Percentiles rank a stretch among this genome's conserved stretches.
phyloP scores from a whole-genome alignment of 2,888 invertebrate genomes.

The Candidula unifasciata region DNA sequence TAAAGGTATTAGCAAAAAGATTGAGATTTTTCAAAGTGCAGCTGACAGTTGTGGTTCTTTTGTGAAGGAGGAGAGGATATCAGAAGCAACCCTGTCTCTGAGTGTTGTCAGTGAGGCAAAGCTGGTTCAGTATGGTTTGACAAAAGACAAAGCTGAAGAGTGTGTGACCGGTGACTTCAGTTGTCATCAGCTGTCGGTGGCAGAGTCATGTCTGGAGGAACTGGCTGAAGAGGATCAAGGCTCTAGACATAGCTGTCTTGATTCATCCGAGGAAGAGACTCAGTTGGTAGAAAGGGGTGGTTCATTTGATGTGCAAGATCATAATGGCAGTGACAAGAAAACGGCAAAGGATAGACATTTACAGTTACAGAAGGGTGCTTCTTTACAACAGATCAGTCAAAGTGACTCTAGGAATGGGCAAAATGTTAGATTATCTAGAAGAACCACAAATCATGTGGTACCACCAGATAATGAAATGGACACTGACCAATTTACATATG shows the following conservation, averaged over 20 bases:
- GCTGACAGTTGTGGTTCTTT: neutral
- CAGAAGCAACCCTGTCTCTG: too few relatives aligned
- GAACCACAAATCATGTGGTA: too few relatives aligned
- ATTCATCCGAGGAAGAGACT: neutral
- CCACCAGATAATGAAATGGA: too few relatives aligned
- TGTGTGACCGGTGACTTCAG: neutral
- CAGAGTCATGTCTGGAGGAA: neutral
- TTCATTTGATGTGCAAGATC: neutral
- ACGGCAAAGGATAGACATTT: neutral
- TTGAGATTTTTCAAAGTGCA: neutral
- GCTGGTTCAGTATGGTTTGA: neutral
- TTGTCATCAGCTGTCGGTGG: neutral
- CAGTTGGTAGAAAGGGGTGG: slow-evolving; percentile 14
- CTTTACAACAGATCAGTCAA: neutral
- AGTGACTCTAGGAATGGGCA: neutral
- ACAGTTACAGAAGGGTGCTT: neutral
- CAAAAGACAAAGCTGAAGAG: neutral
- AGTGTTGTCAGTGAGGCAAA: neutral
- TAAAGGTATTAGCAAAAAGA: neutral
- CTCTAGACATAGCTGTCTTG: too few relatives aligned
- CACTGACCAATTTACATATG: too few relatives aligned
- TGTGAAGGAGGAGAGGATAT: neutral
- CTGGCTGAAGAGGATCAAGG: neutral
- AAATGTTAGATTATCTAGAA: too few relatives aligned
- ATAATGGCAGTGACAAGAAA: neutral